phyloP scores from a whole-genome alignment of 2,113 vertebrate species.

The Pelecanus crispus region DNA sequence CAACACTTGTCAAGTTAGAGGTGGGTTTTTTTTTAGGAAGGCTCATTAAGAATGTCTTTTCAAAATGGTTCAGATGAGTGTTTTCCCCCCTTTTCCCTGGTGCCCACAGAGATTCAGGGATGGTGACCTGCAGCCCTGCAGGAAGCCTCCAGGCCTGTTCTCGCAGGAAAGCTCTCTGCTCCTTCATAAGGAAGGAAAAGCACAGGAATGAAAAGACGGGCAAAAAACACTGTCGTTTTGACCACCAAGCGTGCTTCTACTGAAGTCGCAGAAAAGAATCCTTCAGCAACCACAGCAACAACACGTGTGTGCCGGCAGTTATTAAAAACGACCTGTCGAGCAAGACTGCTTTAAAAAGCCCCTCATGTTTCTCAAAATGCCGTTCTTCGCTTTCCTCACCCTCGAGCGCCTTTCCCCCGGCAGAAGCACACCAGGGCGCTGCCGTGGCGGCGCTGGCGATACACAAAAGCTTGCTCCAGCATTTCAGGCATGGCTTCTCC shows the following conservation, averaged over 20 bases:
- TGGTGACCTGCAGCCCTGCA: neutral
- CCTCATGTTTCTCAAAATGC: neutral
- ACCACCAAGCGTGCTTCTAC: neutral
- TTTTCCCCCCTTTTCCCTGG: neutral
- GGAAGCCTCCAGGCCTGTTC: neutral
- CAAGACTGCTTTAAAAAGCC: neutral
- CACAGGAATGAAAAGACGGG: neutral
- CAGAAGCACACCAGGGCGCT: fast-evolving
- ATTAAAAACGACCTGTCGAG: neutral
- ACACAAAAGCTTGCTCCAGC: fast-evolving
- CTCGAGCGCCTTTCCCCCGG: fast-evolving
- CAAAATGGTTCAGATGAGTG: neutral
- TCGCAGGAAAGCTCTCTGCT: neutral
- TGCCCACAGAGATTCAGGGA: neutral
- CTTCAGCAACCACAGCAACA: neutral
- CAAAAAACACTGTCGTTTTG: too few species aligned
- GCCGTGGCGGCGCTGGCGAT: fast-evolving
- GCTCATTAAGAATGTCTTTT: neutral
- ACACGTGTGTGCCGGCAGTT: neutral
- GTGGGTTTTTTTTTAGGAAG: neutral
- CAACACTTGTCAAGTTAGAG: neutral
- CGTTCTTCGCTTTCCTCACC: fast-evolving
- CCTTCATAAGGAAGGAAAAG: fast-evolving
- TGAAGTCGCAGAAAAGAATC: neutral
- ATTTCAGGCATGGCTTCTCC: fast-evolving